Conservation (phyloP, 2,113 vertebrate species). For the Beaufortia kweichowensis region DNA sequence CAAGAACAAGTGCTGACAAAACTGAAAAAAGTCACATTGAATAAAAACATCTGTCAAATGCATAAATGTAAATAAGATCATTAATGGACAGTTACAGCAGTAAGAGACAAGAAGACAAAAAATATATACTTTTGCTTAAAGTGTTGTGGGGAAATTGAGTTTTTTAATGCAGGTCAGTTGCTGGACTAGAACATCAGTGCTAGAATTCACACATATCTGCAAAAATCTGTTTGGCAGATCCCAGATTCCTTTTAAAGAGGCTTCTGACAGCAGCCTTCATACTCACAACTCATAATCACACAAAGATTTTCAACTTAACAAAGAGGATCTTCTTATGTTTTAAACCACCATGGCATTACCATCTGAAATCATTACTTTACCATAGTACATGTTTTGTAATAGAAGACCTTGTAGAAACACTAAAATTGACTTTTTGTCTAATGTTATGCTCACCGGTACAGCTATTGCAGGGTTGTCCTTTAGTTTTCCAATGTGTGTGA, state of each 20-base stretch:
- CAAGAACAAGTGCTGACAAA: too few species aligned
- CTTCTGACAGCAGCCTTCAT: neutral
- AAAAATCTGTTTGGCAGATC: conserved; percentile 40
- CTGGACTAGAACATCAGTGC: conserved; percentile 57
- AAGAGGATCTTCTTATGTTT: too few species aligned
- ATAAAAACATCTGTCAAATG: too few species aligned
- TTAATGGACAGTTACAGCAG: too few species aligned
- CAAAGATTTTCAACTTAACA: neutral
- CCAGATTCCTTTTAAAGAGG: conserved; percentile 34
- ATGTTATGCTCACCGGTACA: conserved; percentile 77
- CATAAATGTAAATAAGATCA: too few species aligned
- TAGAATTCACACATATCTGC: conserved; percentile 65
- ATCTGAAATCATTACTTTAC: too few species aligned
- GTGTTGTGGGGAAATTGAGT: neutral
- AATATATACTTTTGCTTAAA: too few species aligned
- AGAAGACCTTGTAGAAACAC: neutral
- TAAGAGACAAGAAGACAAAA: too few species aligned
- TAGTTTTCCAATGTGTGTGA: conserved; percentile 83
- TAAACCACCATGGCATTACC: too few species aligned
- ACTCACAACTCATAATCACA: neutral
- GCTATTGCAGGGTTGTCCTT: conserved; percentile 80
- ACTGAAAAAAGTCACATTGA: too few species aligned
- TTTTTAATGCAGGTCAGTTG: conserved; percentile 1
- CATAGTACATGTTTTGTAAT: neutral
- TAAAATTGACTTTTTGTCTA: neutral